These are phyloP conservation scores for Condylostylus longicornis DNA, from an alignment of 1,140 invertebrate genomes.

Conservation along the genomic window DNA sequence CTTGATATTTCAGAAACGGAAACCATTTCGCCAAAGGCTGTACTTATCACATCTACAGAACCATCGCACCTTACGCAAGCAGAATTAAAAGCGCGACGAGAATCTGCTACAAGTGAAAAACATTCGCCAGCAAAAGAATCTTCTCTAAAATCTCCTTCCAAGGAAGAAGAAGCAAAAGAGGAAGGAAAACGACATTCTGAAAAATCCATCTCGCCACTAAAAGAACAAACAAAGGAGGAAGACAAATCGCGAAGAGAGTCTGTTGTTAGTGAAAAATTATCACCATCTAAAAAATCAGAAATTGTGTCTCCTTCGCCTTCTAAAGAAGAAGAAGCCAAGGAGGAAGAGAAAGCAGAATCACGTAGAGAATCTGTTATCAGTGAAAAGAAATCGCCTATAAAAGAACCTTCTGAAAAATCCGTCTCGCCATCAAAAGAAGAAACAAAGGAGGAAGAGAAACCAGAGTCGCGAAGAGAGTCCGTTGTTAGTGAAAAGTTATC, in stretches of 20 bases:
- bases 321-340: constrained; percentile 1
- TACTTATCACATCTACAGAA: too few species aligned
- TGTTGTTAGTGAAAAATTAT: neutral
- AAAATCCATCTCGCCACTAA: too few species aligned
- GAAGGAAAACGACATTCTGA: neutral
- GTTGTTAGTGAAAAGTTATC: neutral
- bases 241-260: neutral
- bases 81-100: too few species aligned
- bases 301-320: neutral
- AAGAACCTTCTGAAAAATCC: neutral
- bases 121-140: neutral
- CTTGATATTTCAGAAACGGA: too few species aligned
- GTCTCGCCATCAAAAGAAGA: neutral
- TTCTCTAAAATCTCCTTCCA: too few species aligned
- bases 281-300: neutral
- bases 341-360: neutral
- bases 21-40: too few species aligned
- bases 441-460: too few species aligned
- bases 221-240: neutral
- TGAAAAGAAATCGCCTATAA: too few species aligned
- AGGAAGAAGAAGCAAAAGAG: too few species aligned
- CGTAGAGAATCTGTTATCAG: neutral
- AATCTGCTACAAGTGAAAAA: too few species aligned
- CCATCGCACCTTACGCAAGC: too few species aligned
- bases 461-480: constrained; percentile 2